These are phyloP conservation scores for Hippopotamus amphibius DNA, from an alignment of 2,113 vertebrate genomes.

Conservation along the genomic window DNA sequence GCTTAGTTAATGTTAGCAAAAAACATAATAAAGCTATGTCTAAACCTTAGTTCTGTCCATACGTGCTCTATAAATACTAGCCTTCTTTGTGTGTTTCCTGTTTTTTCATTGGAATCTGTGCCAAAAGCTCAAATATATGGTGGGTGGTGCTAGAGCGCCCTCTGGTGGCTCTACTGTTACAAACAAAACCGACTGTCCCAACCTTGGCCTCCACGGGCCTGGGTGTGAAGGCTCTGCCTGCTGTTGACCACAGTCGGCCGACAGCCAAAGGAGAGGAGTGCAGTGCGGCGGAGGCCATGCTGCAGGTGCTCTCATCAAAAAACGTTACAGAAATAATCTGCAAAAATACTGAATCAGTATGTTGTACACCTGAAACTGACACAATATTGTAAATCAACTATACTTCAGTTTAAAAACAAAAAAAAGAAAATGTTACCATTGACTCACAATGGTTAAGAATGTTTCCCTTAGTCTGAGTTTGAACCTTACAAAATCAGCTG, in stretches of 20 bases:
- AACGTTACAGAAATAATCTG: not conserved
- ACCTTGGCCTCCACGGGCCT: rapidly evolving
- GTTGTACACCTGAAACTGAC: not conserved
- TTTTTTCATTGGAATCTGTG: not conserved
- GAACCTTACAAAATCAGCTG: not conserved
- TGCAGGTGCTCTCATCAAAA: not conserved
- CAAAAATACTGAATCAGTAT: not conserved
- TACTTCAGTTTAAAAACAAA: not conserved
- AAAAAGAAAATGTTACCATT: not conserved
- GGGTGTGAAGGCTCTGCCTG: not conserved
- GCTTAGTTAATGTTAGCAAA: not conserved
- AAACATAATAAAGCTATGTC: not conserved
- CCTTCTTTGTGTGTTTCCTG: not conserved
- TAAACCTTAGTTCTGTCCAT: not conserved
- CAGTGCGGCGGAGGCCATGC: rapidly evolving
- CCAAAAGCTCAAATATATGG: rapidly evolving
- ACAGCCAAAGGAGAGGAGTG: not conserved
- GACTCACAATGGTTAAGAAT: not conserved
- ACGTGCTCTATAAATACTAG: not conserved
- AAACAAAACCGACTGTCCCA: not conserved
- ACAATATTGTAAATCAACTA: not conserved
- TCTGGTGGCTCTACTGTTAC: slow-evolving; percentile 26
- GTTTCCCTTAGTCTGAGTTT: not conserved
- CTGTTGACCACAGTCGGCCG: rapidly evolving
- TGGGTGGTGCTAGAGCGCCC: slow-evolving; percentile 39